A percentile compares a stretch with the other conserved stretches of the same genome.
Evolutionary conservation across 2,888 invertebrate species (phyloP).

Genomic region (Catocala fraxini): DNA sequence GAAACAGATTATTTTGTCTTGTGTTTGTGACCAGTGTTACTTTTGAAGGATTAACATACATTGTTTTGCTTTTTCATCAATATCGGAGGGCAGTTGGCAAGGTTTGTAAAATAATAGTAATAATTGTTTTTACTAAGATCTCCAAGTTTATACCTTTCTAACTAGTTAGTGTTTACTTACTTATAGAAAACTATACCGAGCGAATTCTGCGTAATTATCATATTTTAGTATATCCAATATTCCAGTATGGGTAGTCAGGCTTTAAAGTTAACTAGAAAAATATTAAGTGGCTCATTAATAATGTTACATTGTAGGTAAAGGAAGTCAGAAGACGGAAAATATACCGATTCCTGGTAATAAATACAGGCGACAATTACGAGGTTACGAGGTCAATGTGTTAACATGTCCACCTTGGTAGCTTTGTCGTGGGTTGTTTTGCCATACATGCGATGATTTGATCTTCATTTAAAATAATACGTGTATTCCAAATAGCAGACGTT

Average conservation of each 20-base stretch:
- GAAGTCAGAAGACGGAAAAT: background rate
- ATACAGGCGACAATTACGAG: constrained; percentile 46
- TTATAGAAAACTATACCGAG: no score
- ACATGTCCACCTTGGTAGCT: constrained; percentile 59
- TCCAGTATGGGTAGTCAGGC: no score
- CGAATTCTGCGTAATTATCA: no score
- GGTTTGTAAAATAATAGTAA: constrained; percentile 17
- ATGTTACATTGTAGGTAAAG: background rate
- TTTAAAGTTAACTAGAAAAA: no score
- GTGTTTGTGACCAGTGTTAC: constrained; percentile 40
- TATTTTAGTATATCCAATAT: no score
- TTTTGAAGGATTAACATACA: constrained; percentile 30
- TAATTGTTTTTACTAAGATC: no score
- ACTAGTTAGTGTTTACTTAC: no score
- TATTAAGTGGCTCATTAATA: background rate
- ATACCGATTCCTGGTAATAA: constrained; percentile 16
- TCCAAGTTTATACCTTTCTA: no score
- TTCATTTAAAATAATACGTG: constrained; percentile 4
- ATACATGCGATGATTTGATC: constrained; percentile 25
- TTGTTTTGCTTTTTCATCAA: constrained; percentile 13
- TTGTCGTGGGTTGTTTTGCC: constrained; percentile 51
- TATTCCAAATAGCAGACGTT: background rate
- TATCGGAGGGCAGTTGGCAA: constrained; percentile 10
- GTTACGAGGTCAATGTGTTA: constrained; percentile 59
- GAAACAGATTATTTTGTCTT: constrained; percentile 24